Evolutionary conservation across 1,140 invertebrate genomes (phyloP).

Genomic region (Bursaphelenchus mucronatus): DNA sequence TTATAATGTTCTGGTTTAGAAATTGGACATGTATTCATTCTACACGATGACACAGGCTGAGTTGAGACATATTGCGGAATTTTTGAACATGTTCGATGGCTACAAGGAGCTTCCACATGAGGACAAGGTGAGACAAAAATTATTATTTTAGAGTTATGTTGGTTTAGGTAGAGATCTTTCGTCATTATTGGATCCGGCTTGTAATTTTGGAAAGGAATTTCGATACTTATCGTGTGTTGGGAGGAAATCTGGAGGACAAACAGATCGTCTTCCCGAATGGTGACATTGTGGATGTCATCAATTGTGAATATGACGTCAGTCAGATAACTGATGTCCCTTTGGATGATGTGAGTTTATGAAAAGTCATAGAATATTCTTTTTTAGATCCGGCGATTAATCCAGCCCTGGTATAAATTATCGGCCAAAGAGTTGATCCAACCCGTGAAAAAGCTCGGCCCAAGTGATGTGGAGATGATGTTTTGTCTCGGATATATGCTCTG

Average conservation of each 20-base stretch:
- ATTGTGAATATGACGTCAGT: conserved; percentile 15
- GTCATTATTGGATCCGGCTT: conserved; percentile 12
- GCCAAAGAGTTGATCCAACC: conserved; percentile 10
- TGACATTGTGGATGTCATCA: conserved; percentile 15
- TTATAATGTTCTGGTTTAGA: conserved; percentile 13
- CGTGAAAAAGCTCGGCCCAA: conserved; percentile 15
- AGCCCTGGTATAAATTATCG: conserved; percentile 16
- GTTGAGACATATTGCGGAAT: conserved; percentile 4
- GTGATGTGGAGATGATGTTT: conserved; percentile 18
- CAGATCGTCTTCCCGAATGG: conserved; percentile 17
- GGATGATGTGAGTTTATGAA: not conserved
- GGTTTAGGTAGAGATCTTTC: conserved; percentile 1
- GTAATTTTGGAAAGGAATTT: conserved; percentile 19
- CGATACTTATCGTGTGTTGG: conserved; percentile 15
- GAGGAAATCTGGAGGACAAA: conserved; percentile 1
- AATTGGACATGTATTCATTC: conserved; percentile 14
- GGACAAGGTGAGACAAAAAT: conserved; percentile 10
- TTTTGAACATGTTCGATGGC: conserved; percentile 14
- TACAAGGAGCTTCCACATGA: conserved; percentile 17
- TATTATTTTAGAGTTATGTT: no score
- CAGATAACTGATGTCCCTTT: conserved; percentile 1
- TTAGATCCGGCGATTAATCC: not conserved
- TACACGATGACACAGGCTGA: conserved; percentile 16
- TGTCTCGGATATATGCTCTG: conserved; percentile 18
- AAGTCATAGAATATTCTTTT: not conserved